A percentile compares a stretch with the other conserved stretches of the same genome.
Evolutionary conservation across 2,888 invertebrate genomes (phyloP).

Genomic region (Ormyrus pomaceus): DNA sequence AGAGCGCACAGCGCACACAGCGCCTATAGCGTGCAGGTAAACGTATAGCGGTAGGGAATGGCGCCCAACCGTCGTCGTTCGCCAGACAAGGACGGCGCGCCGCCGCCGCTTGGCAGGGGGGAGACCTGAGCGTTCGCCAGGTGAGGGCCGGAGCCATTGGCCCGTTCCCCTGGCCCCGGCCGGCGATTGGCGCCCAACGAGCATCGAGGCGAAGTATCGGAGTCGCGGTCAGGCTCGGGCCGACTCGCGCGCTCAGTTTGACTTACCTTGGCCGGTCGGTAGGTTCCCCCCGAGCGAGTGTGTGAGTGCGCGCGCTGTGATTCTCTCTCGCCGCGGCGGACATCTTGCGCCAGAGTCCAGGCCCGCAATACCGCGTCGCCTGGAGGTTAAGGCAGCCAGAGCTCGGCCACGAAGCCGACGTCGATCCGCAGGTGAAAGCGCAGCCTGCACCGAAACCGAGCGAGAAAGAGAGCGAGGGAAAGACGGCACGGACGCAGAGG

Average conservation of each 20-base stretch:
- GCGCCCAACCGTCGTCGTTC: slow-evolving; percentile 1
- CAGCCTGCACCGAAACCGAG: background rate
- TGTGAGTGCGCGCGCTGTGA: background rate
- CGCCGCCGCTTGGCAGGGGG: too few species aligned
- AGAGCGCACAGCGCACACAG: background rate
- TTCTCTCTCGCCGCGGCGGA: slow-evolving; percentile 23
- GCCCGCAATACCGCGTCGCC: too few species aligned
- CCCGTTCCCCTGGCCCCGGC: background rate
- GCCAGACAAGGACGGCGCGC: background rate
- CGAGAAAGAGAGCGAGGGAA: slow-evolving; percentile 4
- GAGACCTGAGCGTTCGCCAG: slow-evolving; percentile 32
- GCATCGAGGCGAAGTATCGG: too few species aligned
- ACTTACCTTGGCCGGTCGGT: slow-evolving; percentile 44
- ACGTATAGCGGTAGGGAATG: slow-evolving; percentile 26
- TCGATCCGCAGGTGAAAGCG: background rate
- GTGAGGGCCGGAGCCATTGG: slow-evolving; percentile 8
- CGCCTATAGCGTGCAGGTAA: slow-evolving; percentile 12
- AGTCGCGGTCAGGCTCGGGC: background rate
- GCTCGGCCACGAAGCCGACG: too few species aligned
- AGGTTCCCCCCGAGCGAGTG: background rate
- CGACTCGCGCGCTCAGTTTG: slow-evolving; percentile 24
- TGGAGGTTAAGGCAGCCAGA: too few species aligned
- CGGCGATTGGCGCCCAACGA: slow-evolving; percentile 7
- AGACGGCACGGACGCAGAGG: background rate
- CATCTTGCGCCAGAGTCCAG: slow-evolving; percentile 32